Evolutionary conservation across 2,888 invertebrate genomes (phyloP), one percentile per base, ranked within the genome.

Genomic region (Napeogenes sylphis): DNA sequence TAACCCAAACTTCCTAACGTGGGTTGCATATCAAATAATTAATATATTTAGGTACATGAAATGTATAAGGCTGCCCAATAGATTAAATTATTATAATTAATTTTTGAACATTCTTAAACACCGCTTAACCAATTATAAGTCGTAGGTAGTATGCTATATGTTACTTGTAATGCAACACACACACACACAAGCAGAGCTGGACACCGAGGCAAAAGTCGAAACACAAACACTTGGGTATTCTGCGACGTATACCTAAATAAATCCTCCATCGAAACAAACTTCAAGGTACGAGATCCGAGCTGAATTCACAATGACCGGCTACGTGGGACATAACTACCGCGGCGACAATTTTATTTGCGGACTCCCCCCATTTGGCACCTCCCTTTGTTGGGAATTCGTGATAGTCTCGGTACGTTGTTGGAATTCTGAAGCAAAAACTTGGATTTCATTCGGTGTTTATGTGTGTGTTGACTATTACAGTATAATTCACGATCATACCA

Each of bases 241-340:
- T 61, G 63, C 56, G 59, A 58, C 59, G 42, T 56, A 56, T 61
- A 65, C 68, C 63, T 69, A 76, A 70, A 77, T 76, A 75, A 77
- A 76, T 76, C 71, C 73, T 74, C 72, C 73, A 77, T 81, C 75
- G 84, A 81, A 86, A 83, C 84, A 84, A 85, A 82, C 81, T 83
- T 77, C 70, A 72, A 73, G 75, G 57, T 61, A 63, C 70, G 74
- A 72, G 73, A 76, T 75, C 71, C 75, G 81, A 67, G 69, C 72
- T 74, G 87, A 87, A 87, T 87, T 80, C 83, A 67, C 77, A 86
- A 88, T 87, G 83, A 83, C 80, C 75, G 62, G 62, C 72, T 77
- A 83, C 84, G 81, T 83, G 82, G 79, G 73, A 73, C 72, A 69
- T 70, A 70, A 73, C 73, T 74, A 74, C 75, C 77, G 81, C 70